Evolutionary conservation across 2,888 invertebrate genomes (phyloP), one percentile per base, ranked within the genome.

Genomic region (Troides oblongomaculatus): DNA sequence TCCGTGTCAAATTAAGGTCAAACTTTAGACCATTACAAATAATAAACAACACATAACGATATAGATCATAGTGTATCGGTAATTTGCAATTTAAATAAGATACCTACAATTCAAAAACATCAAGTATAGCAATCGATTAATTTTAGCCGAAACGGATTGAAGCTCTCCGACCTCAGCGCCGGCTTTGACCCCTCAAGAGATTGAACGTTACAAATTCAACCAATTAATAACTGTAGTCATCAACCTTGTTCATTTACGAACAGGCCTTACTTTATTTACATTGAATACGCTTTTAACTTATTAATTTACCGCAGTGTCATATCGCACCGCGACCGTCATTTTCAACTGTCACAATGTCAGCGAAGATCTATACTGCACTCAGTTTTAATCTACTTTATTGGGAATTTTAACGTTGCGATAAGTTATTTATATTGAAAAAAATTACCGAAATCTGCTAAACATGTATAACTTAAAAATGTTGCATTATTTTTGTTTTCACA

Each of bases 111-210:
- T 10, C 39, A 7, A 10, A 39, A 39, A 39, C 39, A 39, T 39
- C 39, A 39, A 39, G 39, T 39, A 53, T 53, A 53, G 53, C n/a
- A 6, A 18, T 53, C 18, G 53, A 53, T 18, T 53, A 53, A 53
- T 53, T 53, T 17, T 6, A n/a, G n/a, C 23, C 7, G 21, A 25
- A 56, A 65, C 43, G 60, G n/a, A 61, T 64, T 58, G 39, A 56
- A 53, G 21, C 43, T 50, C 39, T 56, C 59, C 66, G 66, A 66
- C 66, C 69, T 70, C 23, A 61, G 46, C n/a, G n/a, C 17, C 23
- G 65, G 56, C 69, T 62, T 62, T 70, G 69, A 70, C 65, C 65
- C 36, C 39, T 59, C 66, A 62, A 14, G 18, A n/a, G 59, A 66
- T 39, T 58, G 18, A 57, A 43, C 50, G 46, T 66, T 66, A 66